phyloP scores from a whole-genome alignment of 2,113 vertebrate species.

The Anoplopoma fimbria region DNA sequence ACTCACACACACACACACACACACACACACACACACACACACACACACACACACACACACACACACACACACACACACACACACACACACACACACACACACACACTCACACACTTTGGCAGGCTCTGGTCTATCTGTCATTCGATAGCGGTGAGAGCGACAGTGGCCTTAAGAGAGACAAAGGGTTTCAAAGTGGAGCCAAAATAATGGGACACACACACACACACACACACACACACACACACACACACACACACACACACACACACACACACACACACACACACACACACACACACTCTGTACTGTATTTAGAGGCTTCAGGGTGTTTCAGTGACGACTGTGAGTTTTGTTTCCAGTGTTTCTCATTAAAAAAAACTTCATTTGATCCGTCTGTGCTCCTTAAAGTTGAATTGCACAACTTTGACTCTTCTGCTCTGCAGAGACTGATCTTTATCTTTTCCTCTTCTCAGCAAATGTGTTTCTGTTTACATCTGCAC shows the following conservation, averaged over 20 bases:
- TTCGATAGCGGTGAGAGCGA: slow-evolving; percentile 93
- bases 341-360: background rate
- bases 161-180: slow-evolving; percentile 87
- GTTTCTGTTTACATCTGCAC: background rate
- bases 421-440: background rate
- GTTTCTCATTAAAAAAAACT: background rate
- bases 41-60: background rate
- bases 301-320: background rate
- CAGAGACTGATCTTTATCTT: background rate
- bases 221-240: slow-evolving; percentile 32
- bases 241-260: slow-evolving; percentile 1
- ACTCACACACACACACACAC: background rate
- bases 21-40: background rate
- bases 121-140: slow-evolving; percentile 76
- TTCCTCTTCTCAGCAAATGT: background rate
- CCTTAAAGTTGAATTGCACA: background rate
- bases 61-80: slow-evolving; percentile 1
- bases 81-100: background rate
- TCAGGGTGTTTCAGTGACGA: background rate
- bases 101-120: background rate
- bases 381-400: background rate
- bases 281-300: slow-evolving; percentile 1
- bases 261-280: slow-evolving; percentile 31
- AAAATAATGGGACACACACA: slow-evolving; percentile 79
- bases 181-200: slow-evolving; percentile 91